Conservation (phyloP, 2,113 vertebrate species). For the Nymphicus hollandicus region DNA sequence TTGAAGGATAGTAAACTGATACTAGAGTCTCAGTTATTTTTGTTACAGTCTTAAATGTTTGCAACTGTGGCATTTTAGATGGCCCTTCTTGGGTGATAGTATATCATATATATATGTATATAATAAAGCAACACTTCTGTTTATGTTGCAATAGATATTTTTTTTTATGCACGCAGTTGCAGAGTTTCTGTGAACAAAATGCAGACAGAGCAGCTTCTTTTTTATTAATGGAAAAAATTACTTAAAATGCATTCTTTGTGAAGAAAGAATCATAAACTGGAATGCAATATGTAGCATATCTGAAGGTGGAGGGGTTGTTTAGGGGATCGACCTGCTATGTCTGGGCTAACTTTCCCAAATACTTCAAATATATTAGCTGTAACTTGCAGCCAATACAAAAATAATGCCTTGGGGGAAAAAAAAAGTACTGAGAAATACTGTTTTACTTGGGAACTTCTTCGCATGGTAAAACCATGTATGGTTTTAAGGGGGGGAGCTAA, state of each 20-base stretch:
- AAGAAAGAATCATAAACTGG: slow-evolving; percentile 6
- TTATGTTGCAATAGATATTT: slow-evolving; percentile 45
- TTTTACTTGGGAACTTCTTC: not conserved
- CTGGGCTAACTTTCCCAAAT: not conserved
- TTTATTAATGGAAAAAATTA: not conserved
- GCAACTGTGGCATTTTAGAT: slow-evolving; percentile 64
- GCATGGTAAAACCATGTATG: not conserved
- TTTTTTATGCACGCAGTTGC: not conserved
- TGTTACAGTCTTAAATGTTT: slow-evolving; percentile 77
- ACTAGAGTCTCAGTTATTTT: slow-evolving; percentile 68
- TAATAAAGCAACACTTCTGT: slow-evolving; percentile 57
- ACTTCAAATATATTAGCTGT: not conserved
- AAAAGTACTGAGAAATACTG: not conserved
- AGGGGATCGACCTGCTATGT: not conserved
- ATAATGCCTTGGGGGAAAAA: not conserved
- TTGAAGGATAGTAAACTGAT: slow-evolving; percentile 78
- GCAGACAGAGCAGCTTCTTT: not conserved
- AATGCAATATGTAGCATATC: not conserved
- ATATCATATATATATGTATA: slow-evolving; percentile 49
- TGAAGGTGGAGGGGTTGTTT: not conserved
- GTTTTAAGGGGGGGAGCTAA: not conserved
- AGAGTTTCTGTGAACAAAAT: not conserved
- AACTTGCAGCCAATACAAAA: not conserved
- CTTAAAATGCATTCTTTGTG: not conserved
- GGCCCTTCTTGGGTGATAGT: slow-evolving; percentile 51